Evolutionary conservation across 2,888 invertebrate genomes (phyloP), one percentile per base, ranked within the genome.

Genomic region (Hirtodrosophila duncani): DNA sequence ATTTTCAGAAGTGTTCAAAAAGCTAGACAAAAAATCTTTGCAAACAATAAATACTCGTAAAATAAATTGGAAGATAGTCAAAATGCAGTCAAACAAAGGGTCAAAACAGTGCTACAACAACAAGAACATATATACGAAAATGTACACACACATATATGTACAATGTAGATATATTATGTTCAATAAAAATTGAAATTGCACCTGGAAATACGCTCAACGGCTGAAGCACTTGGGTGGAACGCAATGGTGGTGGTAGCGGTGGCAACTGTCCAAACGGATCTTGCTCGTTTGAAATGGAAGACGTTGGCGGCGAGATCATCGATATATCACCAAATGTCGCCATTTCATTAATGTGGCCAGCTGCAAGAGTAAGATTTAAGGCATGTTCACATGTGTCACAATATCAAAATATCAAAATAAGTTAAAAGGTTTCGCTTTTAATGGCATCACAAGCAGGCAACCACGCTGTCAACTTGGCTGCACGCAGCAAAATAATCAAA

Each of bases 261-360:
- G 87, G 87, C 84, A 87, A 78, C 78, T 87, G 86, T 84, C 86
- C 87, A 81, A 84, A 84, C 77, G 87, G 87, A 84, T 87, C 87
- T 81, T 85, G 87, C 81, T 87, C 87, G 87, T 86, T 87, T 77
- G 87, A 87, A 81, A 86, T 85, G 82, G 87, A 87, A 83, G 87
- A 87, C 84, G 87, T 85, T 75, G 86, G 86, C 77, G 87, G 86
- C 82, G 87, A 87, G 85, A 87, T 87, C 87, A 87, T 87, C 87
- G 87, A 86, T 81, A 85, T 84, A 80, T 86, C 85, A 85, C 83
- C 84, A 83, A 84, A 77, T 82, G 85, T 85, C 84, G 86, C 86
- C 87, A 87, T 87, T 86, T 86, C 86, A 87, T 84, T 83, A 84
- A 80, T 84, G 82, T 84, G 86, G 84, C 85, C 83, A 83, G 84